Evolutionary conservation across 2,113 vertebrate species (phyloP), one percentile per base, ranked within the genome.

Genomic region (Catagonus wagneri): DNA sequence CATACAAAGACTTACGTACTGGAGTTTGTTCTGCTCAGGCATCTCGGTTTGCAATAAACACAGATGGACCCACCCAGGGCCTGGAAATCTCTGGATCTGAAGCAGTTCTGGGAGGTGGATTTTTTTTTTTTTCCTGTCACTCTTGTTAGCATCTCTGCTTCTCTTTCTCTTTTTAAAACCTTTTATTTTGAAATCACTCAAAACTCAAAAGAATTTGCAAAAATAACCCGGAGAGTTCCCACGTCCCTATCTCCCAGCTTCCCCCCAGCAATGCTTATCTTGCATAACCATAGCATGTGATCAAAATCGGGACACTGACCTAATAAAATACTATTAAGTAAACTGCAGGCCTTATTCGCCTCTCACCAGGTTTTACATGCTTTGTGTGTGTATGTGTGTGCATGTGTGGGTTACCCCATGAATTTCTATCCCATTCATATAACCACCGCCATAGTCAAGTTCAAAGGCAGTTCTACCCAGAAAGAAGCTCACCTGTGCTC

Each of bases 151-250:
- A 6, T 83, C n/a, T 96, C 72, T 36, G 36, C 34, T 25, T 66
- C 75, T 75, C 17, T 84, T 52, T 83, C 19, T 89, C 54, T 36
- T 54, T 60, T n/a, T 19, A 54, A 78, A 78, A 44, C 7, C n/a
- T 96, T 75, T 83, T 34, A 44, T 65, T 95, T 79, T 29, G 79
- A 83, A 91, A 79, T 85, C 39, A 95, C 9, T 85, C 23, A 61
- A 93, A 50, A 50, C 39, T 72, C 13, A 17, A 39, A 79, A 81
- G 54, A 92, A 81, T 93, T 66, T 86, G 13, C 50, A 89, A 50
- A 87, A 75, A 63, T 60, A 69, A 60, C 44, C 13, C 36, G 19
- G 71, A 61, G 32, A 61, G 32, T 88, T 72, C 29, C 39, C 17
- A 29, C 15, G 0, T 34, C 50, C 7, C 36, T 66, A 17, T 76